Evolutionary conservation across 2,888 invertebrate species (phyloP), one percentile per base, ranked within the genome.

Genomic region (Drosophila hamatofila): DNA sequence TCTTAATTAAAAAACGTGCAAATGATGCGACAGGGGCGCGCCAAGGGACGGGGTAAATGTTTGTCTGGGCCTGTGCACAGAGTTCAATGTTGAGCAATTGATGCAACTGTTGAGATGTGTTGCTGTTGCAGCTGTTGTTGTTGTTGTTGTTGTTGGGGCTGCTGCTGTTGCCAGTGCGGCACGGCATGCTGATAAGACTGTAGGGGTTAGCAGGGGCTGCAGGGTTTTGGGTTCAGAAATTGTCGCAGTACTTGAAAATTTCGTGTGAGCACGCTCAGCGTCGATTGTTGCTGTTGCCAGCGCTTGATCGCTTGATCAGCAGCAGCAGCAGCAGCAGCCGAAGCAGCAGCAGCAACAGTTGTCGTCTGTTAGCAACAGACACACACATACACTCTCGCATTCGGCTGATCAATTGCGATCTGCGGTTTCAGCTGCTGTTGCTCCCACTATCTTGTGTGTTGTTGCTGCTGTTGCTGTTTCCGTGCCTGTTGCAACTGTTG

Each of bases 51-150:
- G 49, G 21, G 23, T 14, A 44, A 65, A 55, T 25, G 68, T 65
- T 72, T 59, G 64, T 56, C 65, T 70, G 72, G 67, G 51, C 35
- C 70, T 75, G 48, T 78, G 75, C 63, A 69, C 75, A 81, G 85
- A 80, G 88, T 89, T 89, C 90, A 89, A 87, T 83, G 89, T 90
- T 90, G 83, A 88, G 89, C 89, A 89, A 89, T 89, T 89, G 89
- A 89, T 89, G 88, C 88, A 90, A 89, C 90, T 89, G 89, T 89
- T 86, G 85, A 89, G 89, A 89, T 89, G 88, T 89, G 90, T 71
- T 68, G 84, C 66, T 59, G 82, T 64, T 69, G 84, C 66, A 55
- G 82, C 58, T 56, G 81, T n/a, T 60, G 65, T 23, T 67, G 63
- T n/a, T 52, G 65, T n/a, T 60, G 65, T 21, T 66, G 62, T 12